A percentile compares a stretch with the other conserved stretches of the same genome.
phyloP scores from a whole-genome alignment of 2,797 vertebrate genomes.

The Thripadectes ignobilis region DNA sequence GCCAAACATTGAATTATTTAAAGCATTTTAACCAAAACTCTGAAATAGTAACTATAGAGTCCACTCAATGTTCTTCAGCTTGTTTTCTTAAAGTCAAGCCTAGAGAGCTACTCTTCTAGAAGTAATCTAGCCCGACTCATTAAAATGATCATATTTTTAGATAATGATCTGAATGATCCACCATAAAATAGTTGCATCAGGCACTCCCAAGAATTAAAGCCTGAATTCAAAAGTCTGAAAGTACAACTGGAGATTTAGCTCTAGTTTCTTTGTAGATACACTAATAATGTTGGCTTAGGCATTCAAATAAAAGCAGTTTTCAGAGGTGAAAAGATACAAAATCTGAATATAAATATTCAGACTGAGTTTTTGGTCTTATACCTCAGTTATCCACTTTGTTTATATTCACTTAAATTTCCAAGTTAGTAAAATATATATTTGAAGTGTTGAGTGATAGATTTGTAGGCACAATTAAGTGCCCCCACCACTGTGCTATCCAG shows the following conservation, averaged over 20 bases:
- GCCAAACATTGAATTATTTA: neutral
- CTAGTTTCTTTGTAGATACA: neutral
- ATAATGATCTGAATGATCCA: neutral
- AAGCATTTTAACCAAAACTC: neutral
- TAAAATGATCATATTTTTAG: neutral
- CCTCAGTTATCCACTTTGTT: neutral
- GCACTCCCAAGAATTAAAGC: neutral
- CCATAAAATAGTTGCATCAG: neutral
- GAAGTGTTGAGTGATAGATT: neutral
- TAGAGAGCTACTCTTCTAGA: neutral
- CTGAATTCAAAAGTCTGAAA: neutral
- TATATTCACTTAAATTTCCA: neutral
- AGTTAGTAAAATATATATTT: neutral
- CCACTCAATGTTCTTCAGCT: neutral
- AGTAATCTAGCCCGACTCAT: neutral
- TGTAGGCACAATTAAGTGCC: neutral
- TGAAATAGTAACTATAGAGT: neutral
- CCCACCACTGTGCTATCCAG: neutral
- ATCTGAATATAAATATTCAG: neutral
- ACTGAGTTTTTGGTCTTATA: neutral
- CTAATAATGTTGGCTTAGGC: neutral
- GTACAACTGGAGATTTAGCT: neutral
- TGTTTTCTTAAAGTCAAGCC: neutral
- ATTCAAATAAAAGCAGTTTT: neutral
- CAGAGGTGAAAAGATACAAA: neutral